phyloP scores from a whole-genome alignment of 2,113 vertebrate species.

The Todiramphus chloris region DNA sequence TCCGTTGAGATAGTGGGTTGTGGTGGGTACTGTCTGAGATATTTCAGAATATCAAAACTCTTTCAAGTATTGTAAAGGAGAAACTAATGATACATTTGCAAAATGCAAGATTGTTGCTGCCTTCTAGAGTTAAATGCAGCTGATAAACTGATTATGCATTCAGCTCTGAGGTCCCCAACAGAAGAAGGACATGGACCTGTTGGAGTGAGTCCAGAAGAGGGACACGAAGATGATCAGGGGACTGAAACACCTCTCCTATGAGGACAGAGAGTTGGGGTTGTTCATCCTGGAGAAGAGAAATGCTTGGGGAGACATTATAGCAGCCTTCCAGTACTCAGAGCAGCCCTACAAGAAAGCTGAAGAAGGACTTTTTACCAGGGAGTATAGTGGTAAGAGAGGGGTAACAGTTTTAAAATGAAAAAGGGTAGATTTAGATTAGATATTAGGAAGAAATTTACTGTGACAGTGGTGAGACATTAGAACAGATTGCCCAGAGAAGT shows the following conservation, averaged over 20 bases:
- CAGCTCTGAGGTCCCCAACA: too few relatives aligned
- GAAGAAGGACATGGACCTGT: not conserved
- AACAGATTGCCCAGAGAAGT: not conserved
- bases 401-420: not conserved
- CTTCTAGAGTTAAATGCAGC: not conserved
- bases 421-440: not conserved
- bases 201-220: not conserved
- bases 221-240: not conserved
- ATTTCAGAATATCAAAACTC: constrained; percentile 51
- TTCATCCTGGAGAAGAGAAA: too few relatives aligned
- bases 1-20: constrained; percentile 26
- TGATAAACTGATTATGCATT: not conserved
- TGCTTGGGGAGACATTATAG: too few relatives aligned
- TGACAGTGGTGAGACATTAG: not conserved
- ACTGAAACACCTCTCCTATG: not conserved
- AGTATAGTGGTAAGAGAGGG: not conserved
- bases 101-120: not conserved
- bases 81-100: not conserved
- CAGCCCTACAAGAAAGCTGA: not conserved
- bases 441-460: not conserved
- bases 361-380: not conserved
- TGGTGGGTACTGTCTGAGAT: constrained; percentile 14
- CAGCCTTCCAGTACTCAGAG: too few relatives aligned
- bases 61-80: constrained; percentile 11
- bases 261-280: not conserved